These are phyloP conservation scores for Leptinotarsa juncta DNA, from an alignment of 2,888 invertebrate species.

Conservation along the genomic window DNA sequence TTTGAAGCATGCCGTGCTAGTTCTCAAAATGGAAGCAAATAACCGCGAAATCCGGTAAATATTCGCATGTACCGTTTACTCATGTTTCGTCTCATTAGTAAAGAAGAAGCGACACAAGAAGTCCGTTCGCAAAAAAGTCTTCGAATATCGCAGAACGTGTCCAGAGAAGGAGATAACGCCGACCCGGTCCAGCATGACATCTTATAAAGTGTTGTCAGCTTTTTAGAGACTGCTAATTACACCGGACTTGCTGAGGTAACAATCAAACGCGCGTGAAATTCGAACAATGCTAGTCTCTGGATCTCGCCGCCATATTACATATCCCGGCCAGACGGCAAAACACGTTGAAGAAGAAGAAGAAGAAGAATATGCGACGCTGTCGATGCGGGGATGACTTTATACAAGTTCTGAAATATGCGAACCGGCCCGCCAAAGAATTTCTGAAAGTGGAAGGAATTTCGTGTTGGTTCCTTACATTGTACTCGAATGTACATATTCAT, in stretches of 20 bases:
- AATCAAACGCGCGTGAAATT: conserved; percentile 51
- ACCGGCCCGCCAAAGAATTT: background rate
- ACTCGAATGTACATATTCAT: too few species aligned
- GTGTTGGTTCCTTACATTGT: background rate
- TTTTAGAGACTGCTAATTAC: conserved; percentile 57
- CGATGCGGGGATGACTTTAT: conserved; percentile 41
- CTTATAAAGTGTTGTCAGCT: conserved; percentile 57
- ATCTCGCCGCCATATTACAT: conserved; percentile 34
- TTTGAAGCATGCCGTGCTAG: background rate
- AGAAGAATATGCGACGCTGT: conserved; percentile 25
- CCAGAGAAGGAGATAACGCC: conserved; percentile 49
- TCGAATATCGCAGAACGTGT: conserved; percentile 42
- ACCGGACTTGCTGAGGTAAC: conserved; percentile 45
- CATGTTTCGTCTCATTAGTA: conserved; percentile 46
- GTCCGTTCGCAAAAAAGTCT: conserved; percentile 40
- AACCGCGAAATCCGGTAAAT: conserved; percentile 1
- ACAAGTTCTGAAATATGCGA: conserved; percentile 19
- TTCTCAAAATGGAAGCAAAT: background rate
- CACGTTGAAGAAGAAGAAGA: conserved; percentile 27
- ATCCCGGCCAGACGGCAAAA: conserved; percentile 33
- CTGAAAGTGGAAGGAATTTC: background rate
- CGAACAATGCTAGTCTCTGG: conserved; percentile 46
- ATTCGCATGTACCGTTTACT: conserved; percentile 21
- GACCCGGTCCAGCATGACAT: conserved; percentile 51
- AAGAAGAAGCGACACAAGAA: conserved; percentile 41